Base-by-base conservation (phyloP, 2,797 vertebrate genomes). In the Artibeus jamaicensis region DNA sequence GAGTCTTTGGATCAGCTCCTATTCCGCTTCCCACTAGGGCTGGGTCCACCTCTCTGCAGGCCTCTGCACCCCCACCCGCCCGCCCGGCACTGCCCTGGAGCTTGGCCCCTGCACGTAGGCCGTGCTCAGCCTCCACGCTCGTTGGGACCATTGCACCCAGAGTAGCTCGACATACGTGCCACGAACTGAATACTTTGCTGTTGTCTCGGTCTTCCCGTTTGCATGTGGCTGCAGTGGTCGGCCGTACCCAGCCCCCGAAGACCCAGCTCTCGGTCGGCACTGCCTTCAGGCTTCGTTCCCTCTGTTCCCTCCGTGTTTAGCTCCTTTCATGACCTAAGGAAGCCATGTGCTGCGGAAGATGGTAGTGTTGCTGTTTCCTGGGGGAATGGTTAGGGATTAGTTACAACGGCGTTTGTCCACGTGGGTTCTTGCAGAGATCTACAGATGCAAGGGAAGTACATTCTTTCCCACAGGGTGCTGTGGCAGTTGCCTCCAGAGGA, bases 101-200 rank as follows among this genome's bases (percentile, higher is more conserved):
- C 22, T 5, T 5, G 50, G 53, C 34, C 44, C 44, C 42, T 48
- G 67, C 4, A 1, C 11, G 19, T 29, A 18, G 24, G 21, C 11
- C 2, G 1, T 7, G 53, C 86, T 65, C 57, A 55, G 74, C 37
- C 57, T 48, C 62, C n/a, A 6, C 3, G 7, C 5, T 59, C 26
- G 14, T 16, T 39, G 15, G 32, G 70, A 19, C 57, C 57, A 0
- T 59, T 32, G 65, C n/a, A 37, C 32, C 8, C 5, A 19, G 34
- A 79, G 16, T 62, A 34, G 12, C 29, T 37, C 19, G 15, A 42
- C 10, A 3, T 26, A 0, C 5, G 1, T 0, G 68, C 78, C 7
- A 0, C 81, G 14, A 46, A 29, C 12, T 12, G n/a, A 29, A 19
- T 4, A 24, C 44, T 46, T 4, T 26, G 46, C 42, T 2, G 12